Base-by-base conservation (phyloP, 2,888 invertebrate genomes). In the Cryptocheilus praepositus region DNA sequence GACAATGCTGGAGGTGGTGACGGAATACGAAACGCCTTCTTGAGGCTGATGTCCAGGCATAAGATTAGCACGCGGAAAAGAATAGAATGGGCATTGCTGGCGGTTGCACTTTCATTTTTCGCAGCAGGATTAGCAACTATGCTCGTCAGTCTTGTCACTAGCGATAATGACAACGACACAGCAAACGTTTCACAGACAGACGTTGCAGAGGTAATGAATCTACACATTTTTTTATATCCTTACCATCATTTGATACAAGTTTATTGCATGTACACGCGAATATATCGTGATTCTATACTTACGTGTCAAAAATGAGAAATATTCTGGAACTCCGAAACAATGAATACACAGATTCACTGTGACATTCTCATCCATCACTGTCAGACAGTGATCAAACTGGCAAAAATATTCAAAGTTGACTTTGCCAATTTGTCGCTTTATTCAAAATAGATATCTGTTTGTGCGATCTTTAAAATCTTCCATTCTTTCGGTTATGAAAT, bases 51-150 rank as follows among this genome's bases (percentile, higher is more conserved):
- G 73, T 84, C 86, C 36, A 83, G 89, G 59, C 87, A 88, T 63
- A 88, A 88, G 76, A 81, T 88, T 46, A 88, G 83, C 69, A 83
- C 87, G 0, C 85, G 85, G 54, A 87, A 83, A 68, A 88, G 88
- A 87, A 73, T 87, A 5, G 88, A 89, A 68, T 88, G 87, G 88
- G 83, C 85, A 15, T 71, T 88, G 52, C 57, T 88, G 4, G 84
- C 87, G 2, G 85, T 86, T 19, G 85, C 85, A 25, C 66, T 88
- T 5, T 85, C 85, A 60, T 81, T 85, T 56, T 84, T 86, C 52
- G 80, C 86, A 45, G 86, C 85, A 61, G 89, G 88, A 13, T 71
- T 88, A 2, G 82, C 85, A 13, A 86, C 81, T 16, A 83, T 86
- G 75, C 62, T 86, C 22, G 83, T 87, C 45, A 85, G 83, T 67